Base-by-base conservation (phyloP, 1,140 invertebrate genomes). In the Portunus trituberculatus region DNA sequence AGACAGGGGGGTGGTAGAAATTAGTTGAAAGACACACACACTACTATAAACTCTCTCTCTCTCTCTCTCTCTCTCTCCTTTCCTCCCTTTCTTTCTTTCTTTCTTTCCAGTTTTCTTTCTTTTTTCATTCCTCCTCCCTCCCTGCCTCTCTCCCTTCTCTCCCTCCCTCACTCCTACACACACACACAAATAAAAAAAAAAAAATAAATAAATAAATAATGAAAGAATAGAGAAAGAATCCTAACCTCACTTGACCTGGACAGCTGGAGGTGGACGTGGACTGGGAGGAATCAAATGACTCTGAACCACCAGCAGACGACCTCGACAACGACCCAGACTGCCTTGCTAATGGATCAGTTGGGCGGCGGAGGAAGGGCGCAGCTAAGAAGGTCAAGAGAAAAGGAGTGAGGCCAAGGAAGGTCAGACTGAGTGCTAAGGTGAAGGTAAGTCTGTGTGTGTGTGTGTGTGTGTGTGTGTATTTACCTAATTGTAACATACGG, bases 181-280 rank as follows among this genome's bases (percentile, higher is more conserved):
- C 52, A 59, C 52, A 12, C 52, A 59, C 52, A 59, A n/a, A n/a
- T n/a, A n/a, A n/a, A n/a, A n/a, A n/a, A n/a, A n/a, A n/a, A n/a
- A n/a, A n/a, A n/a, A n/a, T n/a, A n/a, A n/a, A n/a, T n/a, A n/a
- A 88, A n/a, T 88, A 1, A 76, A 12, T 76, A 76, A 14, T 14
- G 67, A 14, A 14, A 14, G 67, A 76, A 76, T 14, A 14, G 67
- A 12, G n/a, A 14, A n/a, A 76, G 12, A 12, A 76, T 86, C 7
- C 84, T 86, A 84, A 84, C 48, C 76, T 93, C 20, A 39, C 39
- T 6, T 39, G 12, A 12, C 16, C 52, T 10, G 1, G 16, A 93
- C 94, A 95, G 95, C 86, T 95, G 45, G 95, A 95, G 46, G 95
- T 95, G 25, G 95, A 95, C 76, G 95, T 95, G 7, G 95, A 95